Conservation (phyloP, 2,888 invertebrate species). For the Yponomeuta malinellus region DNA sequence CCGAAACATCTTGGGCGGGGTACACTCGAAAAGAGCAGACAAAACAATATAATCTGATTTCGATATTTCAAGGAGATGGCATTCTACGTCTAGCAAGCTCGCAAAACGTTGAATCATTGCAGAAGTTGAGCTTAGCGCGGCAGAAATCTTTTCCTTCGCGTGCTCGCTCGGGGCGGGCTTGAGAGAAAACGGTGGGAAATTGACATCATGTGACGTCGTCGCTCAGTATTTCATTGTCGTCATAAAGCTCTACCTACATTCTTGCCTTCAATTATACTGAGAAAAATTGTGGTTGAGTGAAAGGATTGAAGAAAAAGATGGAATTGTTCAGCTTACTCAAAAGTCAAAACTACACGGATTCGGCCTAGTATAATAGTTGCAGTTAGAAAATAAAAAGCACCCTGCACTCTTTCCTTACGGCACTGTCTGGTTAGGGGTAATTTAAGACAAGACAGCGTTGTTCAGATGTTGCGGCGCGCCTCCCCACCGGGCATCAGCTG, state of each 20-base stretch:
- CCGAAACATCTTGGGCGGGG: slow-evolving; percentile 8
- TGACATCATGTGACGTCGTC: slow-evolving; percentile 7
- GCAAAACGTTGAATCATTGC: slow-evolving; percentile 52
- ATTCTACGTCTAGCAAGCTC: slow-evolving; percentile 38
- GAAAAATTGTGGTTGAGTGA: background rate
- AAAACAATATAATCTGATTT: slow-evolving; percentile 53
- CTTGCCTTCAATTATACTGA: background rate
- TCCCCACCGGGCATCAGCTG: slow-evolving; percentile 36
- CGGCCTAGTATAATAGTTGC: background rate
- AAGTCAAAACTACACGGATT: background rate
- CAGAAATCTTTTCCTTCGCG: slow-evolving; percentile 48
- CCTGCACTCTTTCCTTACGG: background rate
- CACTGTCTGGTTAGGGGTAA: slow-evolving; percentile 1
- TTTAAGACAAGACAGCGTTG: slow-evolving; percentile 21
- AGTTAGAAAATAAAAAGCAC: background rate
- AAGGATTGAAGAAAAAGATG: too few relatives aligned
- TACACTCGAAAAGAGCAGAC: slow-evolving; percentile 31
- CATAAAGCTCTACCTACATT: background rate
- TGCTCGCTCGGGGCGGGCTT: slow-evolving; percentile 30
- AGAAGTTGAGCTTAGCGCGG: slow-evolving; percentile 52
- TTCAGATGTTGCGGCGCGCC: slow-evolving; percentile 27
- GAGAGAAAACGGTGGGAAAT: slow-evolving; percentile 7
- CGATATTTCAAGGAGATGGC: slow-evolving; percentile 49
- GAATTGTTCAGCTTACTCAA: background rate
- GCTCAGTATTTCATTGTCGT: slow-evolving; percentile 1